Evolutionary conservation across 2,113 vertebrate genomes (phyloP), one percentile per base, ranked within the genome.

Genomic region (Melanerpes formicivorus): DNA sequence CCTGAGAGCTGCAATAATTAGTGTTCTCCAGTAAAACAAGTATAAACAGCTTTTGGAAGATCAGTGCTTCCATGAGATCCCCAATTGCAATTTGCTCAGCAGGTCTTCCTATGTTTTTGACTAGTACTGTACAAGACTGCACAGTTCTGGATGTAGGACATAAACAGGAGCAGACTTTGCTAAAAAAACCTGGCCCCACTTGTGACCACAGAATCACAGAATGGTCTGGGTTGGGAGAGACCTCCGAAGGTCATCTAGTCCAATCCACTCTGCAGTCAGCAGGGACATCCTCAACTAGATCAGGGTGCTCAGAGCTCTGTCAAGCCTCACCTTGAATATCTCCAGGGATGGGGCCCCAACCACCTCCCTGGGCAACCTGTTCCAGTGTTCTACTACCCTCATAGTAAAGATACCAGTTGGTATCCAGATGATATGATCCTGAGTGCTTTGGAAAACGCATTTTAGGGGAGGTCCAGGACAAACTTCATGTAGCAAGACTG

Each of bases 381-480:
- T 52, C 50, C 50, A 52, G 50, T 52, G 21, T 12, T 52, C 22
- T 22, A 23, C 50, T 52, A 12, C 50, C 22, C 50, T 52, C 50
- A 23, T 23, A 11, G 50, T 23, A 23, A 52, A 52, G 50, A 23
- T 52, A 64, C 30, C 30, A 22, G 8, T 14, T 75, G 5, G 3
- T 60, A 32, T 19, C 22, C 37, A 67, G 70, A 85, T 60, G 10
- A 56, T 32, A 34, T 3, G 30, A 66, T 12, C 23, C 22, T 60
- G 10, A 70, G 12, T 0, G 0, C 50, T 70, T 26, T 42, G 15
- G 23, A 62, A 93, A 67, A 34, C 3, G 10, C n/a, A 23, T 60
- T 83, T n/a, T 30, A 42, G 18, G 34, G 17, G 7, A 80, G 46
- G 3, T 6, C 1, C 25, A 67, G 48, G 32, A 32, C 18, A 74